A percentile compares a stretch with the other conserved stretches of the same genome.
Conservation (phyloP, 92 coral and sea anemone species). For the Paramuricea clavata region DNA sequence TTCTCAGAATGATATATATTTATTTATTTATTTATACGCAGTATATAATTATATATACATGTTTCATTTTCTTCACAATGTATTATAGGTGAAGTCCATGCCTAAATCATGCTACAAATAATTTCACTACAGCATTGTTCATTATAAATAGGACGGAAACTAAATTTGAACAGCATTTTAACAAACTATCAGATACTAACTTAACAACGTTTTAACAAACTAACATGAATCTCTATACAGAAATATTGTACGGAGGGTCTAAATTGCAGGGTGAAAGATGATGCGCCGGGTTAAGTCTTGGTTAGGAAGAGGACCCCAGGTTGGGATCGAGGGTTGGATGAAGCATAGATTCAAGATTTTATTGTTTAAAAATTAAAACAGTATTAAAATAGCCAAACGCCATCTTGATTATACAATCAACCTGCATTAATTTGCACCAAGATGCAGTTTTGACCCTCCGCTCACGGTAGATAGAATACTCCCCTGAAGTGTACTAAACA, state of each 20-base stretch:
- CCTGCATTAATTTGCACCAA: neutral
- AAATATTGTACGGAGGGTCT: neutral
- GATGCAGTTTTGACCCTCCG: neutral
- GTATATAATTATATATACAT: neutral
- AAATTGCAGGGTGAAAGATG: too few relatives aligned
- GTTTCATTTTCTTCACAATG: neutral
- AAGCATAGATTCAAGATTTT: neutral
- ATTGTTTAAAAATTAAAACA: neutral
- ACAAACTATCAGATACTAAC: neutral
- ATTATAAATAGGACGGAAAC: neutral
- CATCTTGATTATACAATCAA: too few relatives aligned
- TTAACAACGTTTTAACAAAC: neutral
- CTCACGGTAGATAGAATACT: neutral
- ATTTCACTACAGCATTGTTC: neutral
- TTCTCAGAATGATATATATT: neutral
- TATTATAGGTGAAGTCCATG: neutral
- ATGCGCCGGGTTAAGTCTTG: too few relatives aligned
- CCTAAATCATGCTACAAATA: neutral
- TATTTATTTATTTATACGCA: neutral
- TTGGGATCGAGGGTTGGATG: too few relatives aligned
- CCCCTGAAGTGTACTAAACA: neutral
- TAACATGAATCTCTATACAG: neutral
- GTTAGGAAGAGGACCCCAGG: too few relatives aligned
- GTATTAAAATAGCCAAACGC: too few relatives aligned
- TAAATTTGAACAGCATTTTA: neutral